phyloP scores from a whole-genome alignment of 2,888 invertebrate species.

The Pollenia griseotomentosa region DNA sequence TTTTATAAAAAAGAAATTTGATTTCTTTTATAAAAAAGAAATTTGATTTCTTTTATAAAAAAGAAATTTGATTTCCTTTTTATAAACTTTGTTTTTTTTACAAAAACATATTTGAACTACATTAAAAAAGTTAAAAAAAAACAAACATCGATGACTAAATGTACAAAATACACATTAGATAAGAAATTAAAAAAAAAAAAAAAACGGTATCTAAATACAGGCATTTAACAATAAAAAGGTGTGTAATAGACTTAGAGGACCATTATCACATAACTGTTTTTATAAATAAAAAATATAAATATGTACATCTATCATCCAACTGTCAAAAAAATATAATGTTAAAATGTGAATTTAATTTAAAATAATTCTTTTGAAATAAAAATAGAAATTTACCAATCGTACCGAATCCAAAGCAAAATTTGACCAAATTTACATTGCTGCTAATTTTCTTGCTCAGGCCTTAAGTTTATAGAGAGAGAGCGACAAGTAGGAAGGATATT shows the following conservation, averaged over 20 bases:
- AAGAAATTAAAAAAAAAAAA: not conserved
- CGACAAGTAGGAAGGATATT: too few species aligned
- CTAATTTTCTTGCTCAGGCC: too few species aligned
- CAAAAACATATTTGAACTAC: constrained; percentile 37
- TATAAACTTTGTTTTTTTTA: constrained; percentile 13
- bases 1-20: not conserved
- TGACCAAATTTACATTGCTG: too few species aligned
- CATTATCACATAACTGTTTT: constrained; percentile 20
- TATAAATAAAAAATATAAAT: constrained; percentile 14
- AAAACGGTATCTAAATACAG: not conserved
- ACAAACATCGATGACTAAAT: constrained; percentile 39
- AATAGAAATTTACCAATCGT: too few species aligned
- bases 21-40: too few species aligned
- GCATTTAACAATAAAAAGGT: constrained; percentile 14
- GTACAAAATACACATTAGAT: not conserved
- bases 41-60: not conserved
- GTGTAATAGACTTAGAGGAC: constrained; percentile 10
- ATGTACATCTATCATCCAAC: not conserved
- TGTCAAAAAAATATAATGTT: not conserved
- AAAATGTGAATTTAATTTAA: not conserved
- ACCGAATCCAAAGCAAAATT: too few species aligned
- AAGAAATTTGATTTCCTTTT: constrained; percentile 60
- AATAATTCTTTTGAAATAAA: not conserved
- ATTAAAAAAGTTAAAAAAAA: constrained; percentile 2
- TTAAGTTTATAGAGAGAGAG: too few species aligned